Base-by-base conservation (phyloP, 1,140 invertebrate genomes). In the Drosophila burlai region DNA sequence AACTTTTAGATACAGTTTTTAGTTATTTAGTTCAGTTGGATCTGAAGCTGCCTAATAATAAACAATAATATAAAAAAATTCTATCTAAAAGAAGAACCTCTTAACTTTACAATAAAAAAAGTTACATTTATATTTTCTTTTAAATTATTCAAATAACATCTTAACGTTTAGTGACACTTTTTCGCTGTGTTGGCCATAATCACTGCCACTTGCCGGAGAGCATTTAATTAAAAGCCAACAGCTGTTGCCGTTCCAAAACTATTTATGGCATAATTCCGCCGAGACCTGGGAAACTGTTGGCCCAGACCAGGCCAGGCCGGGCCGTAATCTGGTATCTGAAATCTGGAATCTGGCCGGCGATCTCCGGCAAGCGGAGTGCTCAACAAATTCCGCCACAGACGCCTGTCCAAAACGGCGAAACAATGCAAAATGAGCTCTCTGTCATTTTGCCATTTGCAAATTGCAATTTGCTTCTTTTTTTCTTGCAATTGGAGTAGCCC, bases 401-500 rank as follows among this genome's bases (percentile, higher is more conserved):
- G 71, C 69, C 73, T 83, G 81, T 80, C 80, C 63, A 60, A 55
- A 60, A 21, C 52, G 18, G 31, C 40, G 66, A 84, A 68, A 84
- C 82, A 84, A 84, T 84, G 82, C 74, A 72, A 80, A 50, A 58
- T 52, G 36, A 73, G 69, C 67, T 61, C 54, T 60, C 69, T 73
- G 69, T 61, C 71, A 83, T 83, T 83, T 83, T 83, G 82, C 78
- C 80, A 84, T 66, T 69, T 81, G 82, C 78, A 81, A 84, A 63
- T 69, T 81, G 81, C 77, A 81, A 81, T 71, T 50, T 50, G 47
- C 7, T 47, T 26, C 5, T 47, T n/a, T 10, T 76, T 74, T 62
- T 29, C 2, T 76, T 77, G 80, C 81, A 83, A 83, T 45, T 80
- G 81, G 81, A 80, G 81, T 76, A 80, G 69, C 45, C 50, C n/a